phyloP scores from a whole-genome alignment of 92 coral and sea anemone species.

The Montipora capitata region DNA sequence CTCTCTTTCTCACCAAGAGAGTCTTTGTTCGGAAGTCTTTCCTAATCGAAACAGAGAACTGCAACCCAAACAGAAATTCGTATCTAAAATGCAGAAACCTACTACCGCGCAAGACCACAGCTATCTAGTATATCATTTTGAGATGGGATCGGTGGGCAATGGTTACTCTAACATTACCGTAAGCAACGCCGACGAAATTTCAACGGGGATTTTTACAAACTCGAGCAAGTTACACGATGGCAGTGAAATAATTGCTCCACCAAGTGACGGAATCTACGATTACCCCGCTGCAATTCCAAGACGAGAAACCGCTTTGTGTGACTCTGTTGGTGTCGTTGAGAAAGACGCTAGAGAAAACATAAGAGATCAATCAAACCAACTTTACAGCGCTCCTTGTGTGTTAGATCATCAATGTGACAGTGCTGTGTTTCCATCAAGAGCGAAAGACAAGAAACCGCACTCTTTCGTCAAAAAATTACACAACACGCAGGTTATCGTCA shows the following conservation, averaged over 20 bases:
- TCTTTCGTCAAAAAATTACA: background rate
- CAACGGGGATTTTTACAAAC: background rate
- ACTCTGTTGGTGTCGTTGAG: background rate
- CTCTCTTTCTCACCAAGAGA: no score
- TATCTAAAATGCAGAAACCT: background rate
- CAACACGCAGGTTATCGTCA: background rate
- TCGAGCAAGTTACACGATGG: background rate
- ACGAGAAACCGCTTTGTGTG: background rate
- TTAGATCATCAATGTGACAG: background rate
- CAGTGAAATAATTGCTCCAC: background rate
- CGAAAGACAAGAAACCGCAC: background rate
- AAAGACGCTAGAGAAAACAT: no score
- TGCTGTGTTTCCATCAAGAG: background rate
- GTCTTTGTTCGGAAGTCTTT: no score
- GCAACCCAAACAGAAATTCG: background rate
- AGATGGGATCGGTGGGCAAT: conserved; percentile 1
- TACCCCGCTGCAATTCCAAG: background rate
- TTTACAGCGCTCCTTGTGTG: background rate
- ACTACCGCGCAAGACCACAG: background rate
- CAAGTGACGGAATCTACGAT: background rate
- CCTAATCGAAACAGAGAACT: background rate
- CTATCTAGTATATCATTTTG: conserved; percentile 23
- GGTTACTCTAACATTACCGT: conserved; percentile 11
- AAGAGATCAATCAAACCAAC: background rate
- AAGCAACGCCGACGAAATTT: background rate